Evolutionary conservation across 2,888 invertebrate genomes (phyloP).

Genomic region (Drosophila sordidula): DNA sequence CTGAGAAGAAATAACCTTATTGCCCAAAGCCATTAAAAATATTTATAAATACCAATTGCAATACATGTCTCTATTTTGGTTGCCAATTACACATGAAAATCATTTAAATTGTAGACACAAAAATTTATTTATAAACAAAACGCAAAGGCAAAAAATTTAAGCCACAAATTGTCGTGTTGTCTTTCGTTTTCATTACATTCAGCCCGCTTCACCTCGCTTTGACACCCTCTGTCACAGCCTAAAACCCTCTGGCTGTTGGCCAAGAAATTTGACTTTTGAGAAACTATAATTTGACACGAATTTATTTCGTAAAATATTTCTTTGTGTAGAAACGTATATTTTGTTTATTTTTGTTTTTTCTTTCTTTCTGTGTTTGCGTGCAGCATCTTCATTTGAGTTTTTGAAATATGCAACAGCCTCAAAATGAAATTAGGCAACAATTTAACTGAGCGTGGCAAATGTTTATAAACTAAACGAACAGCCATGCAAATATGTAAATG

Average conservation of each 20-base stretch:
- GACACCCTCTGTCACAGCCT: neutral
- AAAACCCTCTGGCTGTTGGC: constrained; percentile 37
- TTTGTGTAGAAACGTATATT: constrained; percentile 14
- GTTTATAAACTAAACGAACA: constrained; percentile 59
- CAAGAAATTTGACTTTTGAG: constrained; percentile 70
- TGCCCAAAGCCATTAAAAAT: constrained; percentile 21
- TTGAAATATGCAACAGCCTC: constrained; percentile 30
- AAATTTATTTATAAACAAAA: constrained; percentile 42
- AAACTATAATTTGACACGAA: constrained; percentile 76
- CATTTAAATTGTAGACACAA: constrained; percentile 30
- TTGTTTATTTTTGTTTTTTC: neutral
- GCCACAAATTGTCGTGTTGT: constrained; percentile 36
- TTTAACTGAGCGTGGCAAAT: constrained; percentile 62
- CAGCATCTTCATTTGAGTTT: constrained; percentile 23
- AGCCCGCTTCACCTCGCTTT: neutral
- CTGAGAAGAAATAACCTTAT: constrained; percentile 6
- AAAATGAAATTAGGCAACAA: constrained; percentile 53
- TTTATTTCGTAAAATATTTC: constrained; percentile 59
- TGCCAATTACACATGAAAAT: constrained; percentile 43
- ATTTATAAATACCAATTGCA: constrained; percentile 27
- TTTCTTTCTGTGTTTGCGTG: neutral
- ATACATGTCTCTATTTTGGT: constrained; percentile 37
- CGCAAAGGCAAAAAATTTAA: neutral
- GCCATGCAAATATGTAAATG: constrained; percentile 64
- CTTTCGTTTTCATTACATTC: neutral